These are phyloP conservation scores for Hartigia nigra DNA, from an alignment of 2,888 invertebrate species.

Conservation along the genomic window DNA sequence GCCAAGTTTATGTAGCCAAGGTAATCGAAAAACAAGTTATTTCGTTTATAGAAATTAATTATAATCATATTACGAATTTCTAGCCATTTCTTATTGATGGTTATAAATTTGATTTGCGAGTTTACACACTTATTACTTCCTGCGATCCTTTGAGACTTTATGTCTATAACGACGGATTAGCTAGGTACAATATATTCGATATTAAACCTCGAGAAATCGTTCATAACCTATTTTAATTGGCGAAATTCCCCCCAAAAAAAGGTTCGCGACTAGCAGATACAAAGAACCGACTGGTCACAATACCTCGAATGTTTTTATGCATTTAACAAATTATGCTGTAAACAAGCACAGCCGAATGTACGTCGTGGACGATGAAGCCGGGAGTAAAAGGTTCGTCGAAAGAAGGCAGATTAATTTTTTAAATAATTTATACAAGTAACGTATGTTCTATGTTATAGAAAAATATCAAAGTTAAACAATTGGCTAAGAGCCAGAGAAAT, in stretches of 20 bases:
- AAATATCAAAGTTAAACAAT: conserved; percentile 83
- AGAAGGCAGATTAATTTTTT: neutral
- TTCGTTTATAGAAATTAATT: neutral
- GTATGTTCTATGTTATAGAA: conserved; percentile 64
- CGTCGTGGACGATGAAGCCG: conserved; percentile 84
- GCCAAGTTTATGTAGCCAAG: conserved; percentile 80
- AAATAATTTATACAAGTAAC: conserved; percentile 1
- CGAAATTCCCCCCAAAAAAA: conserved; percentile 46
- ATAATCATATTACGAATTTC: neutral
- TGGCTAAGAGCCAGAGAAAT: conserved; percentile 77
- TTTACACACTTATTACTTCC: conserved; percentile 89
- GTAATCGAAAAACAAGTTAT: conserved; percentile 63
- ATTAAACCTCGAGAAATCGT: neutral
- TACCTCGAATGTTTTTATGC: conserved; percentile 91
- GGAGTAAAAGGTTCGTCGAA: conserved; percentile 80
- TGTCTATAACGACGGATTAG: conserved; percentile 92
- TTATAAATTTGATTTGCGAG: conserved; percentile 91
- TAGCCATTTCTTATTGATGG: conserved; percentile 90
- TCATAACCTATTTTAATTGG: neutral
- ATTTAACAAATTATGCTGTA: conserved; percentile 93
- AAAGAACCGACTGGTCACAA: conserved; percentile 85
- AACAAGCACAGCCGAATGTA: conserved; percentile 91
- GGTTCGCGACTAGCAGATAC: conserved; percentile 91
- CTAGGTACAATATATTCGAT: conserved; percentile 67
- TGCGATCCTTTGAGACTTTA: conserved; percentile 91